phyloP scores from a whole-genome alignment of 2,113 vertebrate species.

The Coturnix japonica region DNA sequence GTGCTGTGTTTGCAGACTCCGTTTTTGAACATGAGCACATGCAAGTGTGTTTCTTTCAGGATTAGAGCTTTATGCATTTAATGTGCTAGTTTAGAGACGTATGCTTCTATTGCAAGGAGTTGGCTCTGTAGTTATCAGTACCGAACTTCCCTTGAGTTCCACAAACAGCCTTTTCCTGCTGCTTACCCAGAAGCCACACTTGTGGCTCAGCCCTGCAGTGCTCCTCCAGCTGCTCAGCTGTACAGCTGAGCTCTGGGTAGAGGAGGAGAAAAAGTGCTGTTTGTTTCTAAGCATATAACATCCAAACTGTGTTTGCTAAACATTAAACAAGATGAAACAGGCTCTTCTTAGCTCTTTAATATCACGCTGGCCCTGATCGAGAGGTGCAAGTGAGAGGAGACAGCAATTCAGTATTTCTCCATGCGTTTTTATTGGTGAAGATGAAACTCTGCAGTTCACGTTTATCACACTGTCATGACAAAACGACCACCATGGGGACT shows the following conservation, averaged over 20 bases:
- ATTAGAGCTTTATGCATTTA: neutral
- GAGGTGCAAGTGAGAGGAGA: conserved; percentile 43
- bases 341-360: neutral
- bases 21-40: neutral
- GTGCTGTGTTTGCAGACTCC: neutral
- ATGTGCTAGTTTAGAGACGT: neutral
- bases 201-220: neutral
- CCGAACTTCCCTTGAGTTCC: neutral
- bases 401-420: neutral
- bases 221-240: neutral
- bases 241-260: neutral
- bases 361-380: neutral
- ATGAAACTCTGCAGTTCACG: neutral
- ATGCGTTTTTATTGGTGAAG: conserved; percentile 46
- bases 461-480: neutral
- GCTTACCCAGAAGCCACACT: accelerated
- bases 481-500: neutral
- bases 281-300: neutral
- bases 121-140: neutral
- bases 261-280: accelerated
- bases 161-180: neutral
- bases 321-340: neutral
- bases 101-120: neutral
- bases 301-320: neutral
- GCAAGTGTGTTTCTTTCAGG: neutral